Evolutionary conservation across 2,113 vertebrate genomes (phyloP), one percentile per base, ranked within the genome.

Genomic region (Brienomyrus brachyistius): DNA sequence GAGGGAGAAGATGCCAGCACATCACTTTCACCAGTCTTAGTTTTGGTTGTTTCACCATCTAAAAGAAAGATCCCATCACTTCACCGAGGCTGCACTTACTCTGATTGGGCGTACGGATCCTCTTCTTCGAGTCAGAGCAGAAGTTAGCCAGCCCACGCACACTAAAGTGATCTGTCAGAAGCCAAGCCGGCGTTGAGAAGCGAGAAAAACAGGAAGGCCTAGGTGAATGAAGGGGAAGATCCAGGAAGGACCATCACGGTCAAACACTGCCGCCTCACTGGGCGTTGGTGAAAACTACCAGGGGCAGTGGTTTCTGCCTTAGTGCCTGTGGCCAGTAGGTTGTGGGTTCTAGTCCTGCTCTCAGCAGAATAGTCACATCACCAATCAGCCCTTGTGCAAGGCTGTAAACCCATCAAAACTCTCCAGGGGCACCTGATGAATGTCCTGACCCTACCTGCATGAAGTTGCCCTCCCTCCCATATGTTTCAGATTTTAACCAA

Each of bases 41-140:
- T 27, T 70, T 27, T 82, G 77, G 77, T 82, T 84, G 82, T 23
- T 84, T 84, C 43, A 11, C 8, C 21, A 48, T 27, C 7, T 15
- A 50, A 23, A 43, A 13, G 43, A 17, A n/a, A 11, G 4, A 62
- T 86, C 27, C 40, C 21, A 45, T 15, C 80, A 87, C 87, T 51
- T 84, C 62, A 85, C 4, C 7, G 92, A 93, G 93, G 92, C 93
- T 91, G 92, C 94, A 99, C 98, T 99, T 99, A 99, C 98, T 99
- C 98, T 99, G 98, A 95, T 99, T 98, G 92, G 98, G 99, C 94
- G 98, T 98, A 98, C 97, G 98, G 96, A 98, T 99, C 97, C 98
- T 97, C 99, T 99, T 99, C 98, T 98, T 99, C 98, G 98, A 98
- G 98, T 99, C 98, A 94, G 98, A 98, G 96, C 99, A 99, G 97